Conservation (phyloP, 1,140 invertebrate genomes). For the Himalopsyche phryganea region DNA sequence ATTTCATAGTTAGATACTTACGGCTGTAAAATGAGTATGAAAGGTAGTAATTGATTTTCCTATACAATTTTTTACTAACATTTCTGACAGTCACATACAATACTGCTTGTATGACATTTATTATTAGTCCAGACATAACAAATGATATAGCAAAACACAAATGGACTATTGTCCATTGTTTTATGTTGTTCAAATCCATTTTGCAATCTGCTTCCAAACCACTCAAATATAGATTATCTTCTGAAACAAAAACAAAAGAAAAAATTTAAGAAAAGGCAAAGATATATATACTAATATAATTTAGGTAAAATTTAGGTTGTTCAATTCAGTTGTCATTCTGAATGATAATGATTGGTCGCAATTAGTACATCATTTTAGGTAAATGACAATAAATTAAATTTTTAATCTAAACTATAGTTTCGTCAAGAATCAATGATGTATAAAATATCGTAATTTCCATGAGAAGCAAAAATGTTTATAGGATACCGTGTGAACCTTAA, state of each 20-base stretch:
- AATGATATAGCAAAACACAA: conserved; percentile 85
- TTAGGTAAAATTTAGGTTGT: too few relatives aligned
- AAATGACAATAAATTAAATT: too few relatives aligned
- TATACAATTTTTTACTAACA: conserved; percentile 72
- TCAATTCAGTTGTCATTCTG: too few relatives aligned
- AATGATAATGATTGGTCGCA: too few relatives aligned
- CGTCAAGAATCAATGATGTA: too few relatives aligned
- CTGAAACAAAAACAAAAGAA: conserved; percentile 2
- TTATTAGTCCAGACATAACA: conserved; percentile 81
- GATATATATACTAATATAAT: too few relatives aligned
- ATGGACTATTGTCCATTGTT: conserved; percentile 64
- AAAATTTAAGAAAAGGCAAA: background rate
- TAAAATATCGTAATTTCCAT: too few relatives aligned
- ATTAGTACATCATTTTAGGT: too few relatives aligned
- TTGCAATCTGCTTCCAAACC: background rate
- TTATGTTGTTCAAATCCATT: conserved; percentile 62
- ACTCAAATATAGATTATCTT: background rate
- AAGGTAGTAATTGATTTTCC: conserved; percentile 89
- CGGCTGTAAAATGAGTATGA: conserved; percentile 86
- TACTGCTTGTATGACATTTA: conserved; percentile 78
- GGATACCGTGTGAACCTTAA: too few relatives aligned
- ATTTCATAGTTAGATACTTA: conserved; percentile 61
- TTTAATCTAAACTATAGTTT: too few relatives aligned
- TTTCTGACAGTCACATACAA: conserved; percentile 73
- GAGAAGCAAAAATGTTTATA: too few relatives aligned